Percentiles rank a stretch among this genome's conserved stretches.
phyloP scores from a whole-genome alignment of 2,888 invertebrate genomes.

The Drosophila gaucha region DNA sequence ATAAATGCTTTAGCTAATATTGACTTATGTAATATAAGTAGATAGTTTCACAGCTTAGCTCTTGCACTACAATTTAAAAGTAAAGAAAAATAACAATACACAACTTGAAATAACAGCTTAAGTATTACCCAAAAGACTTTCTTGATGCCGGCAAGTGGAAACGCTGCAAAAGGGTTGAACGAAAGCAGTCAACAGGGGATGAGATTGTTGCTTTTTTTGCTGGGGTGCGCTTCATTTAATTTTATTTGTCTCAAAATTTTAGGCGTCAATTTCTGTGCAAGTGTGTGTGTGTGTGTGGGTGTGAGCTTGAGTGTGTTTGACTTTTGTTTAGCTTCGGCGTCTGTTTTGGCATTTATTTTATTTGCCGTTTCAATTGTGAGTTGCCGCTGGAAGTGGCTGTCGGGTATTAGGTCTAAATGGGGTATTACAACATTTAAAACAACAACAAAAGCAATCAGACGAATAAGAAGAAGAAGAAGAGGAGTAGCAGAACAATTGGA shows the following conservation, averaged over 20 bases:
- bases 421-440: slow-evolving; percentile 66
- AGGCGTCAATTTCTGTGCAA: slow-evolving; percentile 59
- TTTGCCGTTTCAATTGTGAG: slow-evolving; percentile 77
- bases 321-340: slow-evolving; percentile 38
- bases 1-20: too few species aligned
- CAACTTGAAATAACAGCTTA: background rate
- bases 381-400: slow-evolving; percentile 69
- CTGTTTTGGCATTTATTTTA: slow-evolving; percentile 59
- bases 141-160: slow-evolving; percentile 15
- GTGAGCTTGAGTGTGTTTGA: slow-evolving; percentile 21
- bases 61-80: background rate
- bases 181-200: slow-evolving; percentile 6
- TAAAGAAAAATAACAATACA: background rate
- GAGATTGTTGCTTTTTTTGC: slow-evolving; percentile 40
- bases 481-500: slow-evolving; percentile 4
- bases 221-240: slow-evolving; percentile 77
- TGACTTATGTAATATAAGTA: too few species aligned
- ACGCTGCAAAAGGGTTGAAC: slow-evolving; percentile 34
- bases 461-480: background rate
- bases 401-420: slow-evolving; percentile 79
- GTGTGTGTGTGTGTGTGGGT: slow-evolving; percentile 17
- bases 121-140: background rate
- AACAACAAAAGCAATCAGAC: slow-evolving; percentile 28
- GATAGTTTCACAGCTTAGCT: too few species aligned
- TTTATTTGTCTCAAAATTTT: slow-evolving; percentile 74